Evolutionary conservation across 2,797 vertebrate species (phyloP), one percentile per base, ranked within the genome.

Genomic region (Numenius phaeopus): DNA sequence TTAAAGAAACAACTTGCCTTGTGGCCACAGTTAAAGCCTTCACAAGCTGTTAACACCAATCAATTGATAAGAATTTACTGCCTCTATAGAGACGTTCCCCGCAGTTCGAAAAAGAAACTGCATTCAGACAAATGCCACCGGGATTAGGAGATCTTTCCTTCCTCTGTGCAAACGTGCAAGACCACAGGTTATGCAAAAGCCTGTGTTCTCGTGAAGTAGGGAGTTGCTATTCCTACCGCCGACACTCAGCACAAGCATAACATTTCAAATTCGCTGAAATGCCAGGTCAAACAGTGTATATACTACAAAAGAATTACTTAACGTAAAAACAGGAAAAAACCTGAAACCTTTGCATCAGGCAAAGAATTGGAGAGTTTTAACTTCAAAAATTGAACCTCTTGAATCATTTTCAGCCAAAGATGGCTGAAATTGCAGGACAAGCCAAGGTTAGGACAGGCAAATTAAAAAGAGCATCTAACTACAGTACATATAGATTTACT

Each of bases 391-490:
- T 9, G 18, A 85, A 83, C 30, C 20, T 50, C 37, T 59, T 67
- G 32, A 84, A 66, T 64, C 18, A 50, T 81, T 95, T 93, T 83
- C 79, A 87, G 49, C 49, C 71, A 78, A 87, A 91, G 27, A 75
- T 9, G 24, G 62, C 64, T 78, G 46, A 93, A 95, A 95, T 14
- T 80, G 57, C 44, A 89, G 86, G 67, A 87, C 81, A 37, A 72
- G 76, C 46, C 91, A 93, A 91, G 93, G 65, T 82, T 94, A 95
- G 69, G 42, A 83, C 47, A 93, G 66, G 37, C 34, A 92, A 95
- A 97, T 95, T 67, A 80, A 94, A 71, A 91, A 89, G 34, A 76
- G 18, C 52, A 87, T 81, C 83, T 80, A 93, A 89, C 82, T 84
- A 52, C 57, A 69, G 55, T 71, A 61, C 55, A 89, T 44, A 95